A percentile compares a stretch with the other conserved stretches of the same genome.
Evolutionary conservation across 2,113 vertebrate species (phyloP).

Genomic region (Corythaixoides concolor): DNA sequence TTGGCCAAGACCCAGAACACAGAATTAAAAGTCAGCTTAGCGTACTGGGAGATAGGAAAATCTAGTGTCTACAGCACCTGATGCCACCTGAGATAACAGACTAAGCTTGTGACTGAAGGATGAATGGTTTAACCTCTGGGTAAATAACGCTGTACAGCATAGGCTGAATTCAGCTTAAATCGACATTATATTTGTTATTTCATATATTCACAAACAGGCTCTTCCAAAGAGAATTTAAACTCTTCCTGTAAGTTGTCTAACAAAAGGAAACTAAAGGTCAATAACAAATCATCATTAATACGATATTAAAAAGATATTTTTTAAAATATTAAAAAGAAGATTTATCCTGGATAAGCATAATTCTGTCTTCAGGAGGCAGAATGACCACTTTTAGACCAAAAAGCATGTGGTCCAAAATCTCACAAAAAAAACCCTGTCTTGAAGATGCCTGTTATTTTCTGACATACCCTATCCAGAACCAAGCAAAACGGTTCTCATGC

Average conservation of each 20-base stretch:
- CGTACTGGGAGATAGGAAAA: not conserved
- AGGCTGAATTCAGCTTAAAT: not conserved
- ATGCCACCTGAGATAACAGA: not conserved
- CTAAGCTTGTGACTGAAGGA: not conserved
- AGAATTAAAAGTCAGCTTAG: not conserved
- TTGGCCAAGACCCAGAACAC: not conserved
- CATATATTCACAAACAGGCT: not conserved
- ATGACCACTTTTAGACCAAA: not conserved
- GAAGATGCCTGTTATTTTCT: not conserved
- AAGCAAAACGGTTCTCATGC: not conserved
- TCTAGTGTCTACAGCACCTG: not conserved
- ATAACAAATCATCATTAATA: not conserved
- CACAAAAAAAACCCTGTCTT: fast-evolving
- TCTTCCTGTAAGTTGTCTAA: not conserved
- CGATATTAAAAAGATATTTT: fast-evolving
- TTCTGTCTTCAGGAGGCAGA: not conserved
- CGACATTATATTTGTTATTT: not conserved
- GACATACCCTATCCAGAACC: not conserved
- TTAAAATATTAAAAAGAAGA: not conserved
- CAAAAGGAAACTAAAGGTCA: not conserved
- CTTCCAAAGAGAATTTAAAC: not conserved
- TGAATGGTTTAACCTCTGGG: not conserved
- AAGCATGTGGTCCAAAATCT: not conserved
- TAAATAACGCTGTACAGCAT: not conserved
- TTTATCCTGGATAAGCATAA: not conserved